Percentiles rank a stretch among this genome's conserved stretches.
Evolutionary conservation across 2,113 vertebrate genomes (phyloP).

Genomic region (Pygoscelis adeliae): DNA sequence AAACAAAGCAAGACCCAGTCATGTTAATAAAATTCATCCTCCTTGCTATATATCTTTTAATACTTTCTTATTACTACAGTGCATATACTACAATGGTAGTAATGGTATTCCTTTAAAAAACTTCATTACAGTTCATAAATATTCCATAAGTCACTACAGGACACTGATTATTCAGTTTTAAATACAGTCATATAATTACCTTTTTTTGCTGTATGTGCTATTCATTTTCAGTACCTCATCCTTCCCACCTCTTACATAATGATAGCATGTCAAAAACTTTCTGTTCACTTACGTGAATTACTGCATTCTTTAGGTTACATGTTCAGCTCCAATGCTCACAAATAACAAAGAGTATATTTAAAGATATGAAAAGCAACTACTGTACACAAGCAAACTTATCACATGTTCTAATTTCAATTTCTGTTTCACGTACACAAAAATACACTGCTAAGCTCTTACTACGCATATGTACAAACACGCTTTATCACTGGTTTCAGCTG

Average conservation of each 20-base stretch:
- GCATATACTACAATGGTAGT: not conserved
- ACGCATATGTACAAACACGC: accelerated
- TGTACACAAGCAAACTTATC: not conserved
- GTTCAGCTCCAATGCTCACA: not conserved
- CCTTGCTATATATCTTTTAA: not conserved
- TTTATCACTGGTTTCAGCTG: not conserved
- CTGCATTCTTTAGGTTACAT: not conserved
- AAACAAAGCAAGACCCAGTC: conserved; percentile 31
- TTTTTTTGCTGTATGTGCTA: not conserved
- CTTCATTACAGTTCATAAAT: not conserved
- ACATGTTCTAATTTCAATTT: not conserved
- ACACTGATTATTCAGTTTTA: not conserved
- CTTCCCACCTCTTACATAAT: not conserved
- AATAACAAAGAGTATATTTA: not conserved
- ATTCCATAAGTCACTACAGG: not conserved
- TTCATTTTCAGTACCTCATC: not conserved
- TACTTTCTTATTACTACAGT: not conserved
- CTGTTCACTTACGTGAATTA: not conserved
- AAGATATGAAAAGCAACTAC: not conserved
- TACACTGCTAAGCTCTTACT: not conserved
- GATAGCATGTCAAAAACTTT: not conserved
- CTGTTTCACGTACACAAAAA: not conserved
- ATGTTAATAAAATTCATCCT: not conserved
- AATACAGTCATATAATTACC: not conserved
- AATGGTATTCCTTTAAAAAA: not conserved